Evolutionary conservation across 2,797 vertebrate genomes (phyloP).

Genomic region (Darevskia mixta): DNA sequence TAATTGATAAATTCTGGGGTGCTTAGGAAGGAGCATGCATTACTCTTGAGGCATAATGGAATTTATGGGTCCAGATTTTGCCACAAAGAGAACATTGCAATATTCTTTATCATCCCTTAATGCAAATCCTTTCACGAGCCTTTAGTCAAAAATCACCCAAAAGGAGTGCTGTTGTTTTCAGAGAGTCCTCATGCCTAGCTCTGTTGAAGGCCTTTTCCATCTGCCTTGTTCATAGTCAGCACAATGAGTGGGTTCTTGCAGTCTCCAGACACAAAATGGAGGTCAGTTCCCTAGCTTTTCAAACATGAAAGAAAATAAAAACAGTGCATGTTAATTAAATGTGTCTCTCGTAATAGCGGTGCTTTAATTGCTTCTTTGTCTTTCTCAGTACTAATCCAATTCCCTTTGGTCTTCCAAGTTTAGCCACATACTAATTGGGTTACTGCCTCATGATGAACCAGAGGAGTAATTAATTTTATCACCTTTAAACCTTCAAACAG

Average conservation of each 20-base stretch:
- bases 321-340: slow-evolving; percentile 74
- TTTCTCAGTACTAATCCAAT: slow-evolving; percentile 73
- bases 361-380: slow-evolving; percentile 75
- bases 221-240: not conserved
- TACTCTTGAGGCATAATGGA: too few species aligned
- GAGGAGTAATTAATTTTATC: slow-evolving; percentile 68
- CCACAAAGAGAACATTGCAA: not conserved
- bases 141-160: not conserved
- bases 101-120: not conserved
- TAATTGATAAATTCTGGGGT: too few species aligned
- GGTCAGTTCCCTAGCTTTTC: slow-evolving; percentile 46
- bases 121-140: not conserved
- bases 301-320: slow-evolving; percentile 59
- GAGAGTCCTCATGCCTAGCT: too few species aligned
- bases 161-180: not conserved
- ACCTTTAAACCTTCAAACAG: slow-evolving; percentile 68
- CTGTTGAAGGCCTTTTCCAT: not conserved
- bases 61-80: too few species aligned
- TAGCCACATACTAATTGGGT: slow-evolving; percentile 75
- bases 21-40: too few species aligned
- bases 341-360: slow-evolving; percentile 59
- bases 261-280: slow-evolving; percentile 48
- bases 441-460: slow-evolving; percentile 70
- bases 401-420: slow-evolving; percentile 73
- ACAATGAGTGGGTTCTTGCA: slow-evolving; percentile 29